Evolutionary conservation across 2,113 vertebrate genomes (phyloP).

Genomic region (Myotis lucifugus): DNA sequence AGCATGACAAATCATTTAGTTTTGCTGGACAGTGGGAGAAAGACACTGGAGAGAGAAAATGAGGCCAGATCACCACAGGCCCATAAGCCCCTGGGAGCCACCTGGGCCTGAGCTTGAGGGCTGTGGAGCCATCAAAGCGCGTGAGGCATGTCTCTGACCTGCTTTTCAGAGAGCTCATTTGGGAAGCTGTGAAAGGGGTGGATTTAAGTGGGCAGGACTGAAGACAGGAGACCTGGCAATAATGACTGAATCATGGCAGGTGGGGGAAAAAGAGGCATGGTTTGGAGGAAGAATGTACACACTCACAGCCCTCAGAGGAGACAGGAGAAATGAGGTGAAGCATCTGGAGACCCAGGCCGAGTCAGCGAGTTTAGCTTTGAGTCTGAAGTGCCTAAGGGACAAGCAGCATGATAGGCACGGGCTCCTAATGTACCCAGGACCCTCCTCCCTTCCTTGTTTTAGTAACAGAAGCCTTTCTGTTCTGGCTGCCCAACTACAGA

Average conservation of each 20-base stretch:
- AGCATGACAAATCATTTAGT: background rate
- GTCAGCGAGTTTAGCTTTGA: background rate
- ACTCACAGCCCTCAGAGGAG: background rate
- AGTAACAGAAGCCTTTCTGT: background rate
- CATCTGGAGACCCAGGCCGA: accelerated
- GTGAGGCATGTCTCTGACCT: background rate
- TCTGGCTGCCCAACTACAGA: background rate
- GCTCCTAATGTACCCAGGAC: background rate
- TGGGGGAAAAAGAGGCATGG: background rate
- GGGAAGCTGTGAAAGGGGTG: background rate
- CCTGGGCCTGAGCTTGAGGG: background rate
- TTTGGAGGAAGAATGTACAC: background rate
- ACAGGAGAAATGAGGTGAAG: background rate
- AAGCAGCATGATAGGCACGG: background rate
- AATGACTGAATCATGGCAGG: background rate
- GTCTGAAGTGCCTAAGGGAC: background rate
- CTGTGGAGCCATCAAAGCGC: background rate
- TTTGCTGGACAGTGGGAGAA: background rate
- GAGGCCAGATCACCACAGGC: background rate
- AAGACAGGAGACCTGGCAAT: background rate
- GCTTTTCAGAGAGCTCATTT: background rate
- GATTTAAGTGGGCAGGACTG: background rate
- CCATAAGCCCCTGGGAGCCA: background rate
- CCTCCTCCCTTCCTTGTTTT: background rate
- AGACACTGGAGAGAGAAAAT: background rate